Conservation (phyloP, 2,888 invertebrate genomes). For the Pandemis heparana region DNA sequence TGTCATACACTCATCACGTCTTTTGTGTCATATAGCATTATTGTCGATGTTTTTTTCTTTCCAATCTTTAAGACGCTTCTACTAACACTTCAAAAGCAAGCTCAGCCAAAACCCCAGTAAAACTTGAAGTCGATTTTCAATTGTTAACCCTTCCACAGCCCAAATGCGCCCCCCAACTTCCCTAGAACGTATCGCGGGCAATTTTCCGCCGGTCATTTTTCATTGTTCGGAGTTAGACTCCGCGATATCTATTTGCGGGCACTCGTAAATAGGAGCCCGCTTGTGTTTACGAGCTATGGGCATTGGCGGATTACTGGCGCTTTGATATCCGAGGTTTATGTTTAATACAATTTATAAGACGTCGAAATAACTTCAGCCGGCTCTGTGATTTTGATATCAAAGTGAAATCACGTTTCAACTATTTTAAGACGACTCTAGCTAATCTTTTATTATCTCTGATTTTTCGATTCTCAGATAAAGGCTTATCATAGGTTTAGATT, state of each 20-base stretch:
- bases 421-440: no score
- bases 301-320: constrained; percentile 24
- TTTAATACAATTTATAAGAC: constrained; percentile 35
- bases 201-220: constrained; percentile 85
- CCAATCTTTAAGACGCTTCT: no score
- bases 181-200: constrained; percentile 68
- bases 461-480: no score
- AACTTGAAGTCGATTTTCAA: background rate
- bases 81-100: background rate
- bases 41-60: no score
- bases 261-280: constrained; percentile 40
- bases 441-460: no score
- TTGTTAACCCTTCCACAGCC: background rate
- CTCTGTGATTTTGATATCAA: background rate
- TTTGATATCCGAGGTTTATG: background rate
- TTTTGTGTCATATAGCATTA: no score
- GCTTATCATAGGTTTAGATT: no score
- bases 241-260: constrained; percentile 48
- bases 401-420: no score
- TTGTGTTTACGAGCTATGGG: constrained; percentile 40
- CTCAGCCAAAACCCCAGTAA: background rate
- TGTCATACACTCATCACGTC: no score
- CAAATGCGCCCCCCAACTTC: constrained; percentile 22
- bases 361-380: background rate
- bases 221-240: constrained; percentile 71